Evolutionary conservation across 2,113 vertebrate species (phyloP).

Genomic region (Festucalex cinctus): DNA sequence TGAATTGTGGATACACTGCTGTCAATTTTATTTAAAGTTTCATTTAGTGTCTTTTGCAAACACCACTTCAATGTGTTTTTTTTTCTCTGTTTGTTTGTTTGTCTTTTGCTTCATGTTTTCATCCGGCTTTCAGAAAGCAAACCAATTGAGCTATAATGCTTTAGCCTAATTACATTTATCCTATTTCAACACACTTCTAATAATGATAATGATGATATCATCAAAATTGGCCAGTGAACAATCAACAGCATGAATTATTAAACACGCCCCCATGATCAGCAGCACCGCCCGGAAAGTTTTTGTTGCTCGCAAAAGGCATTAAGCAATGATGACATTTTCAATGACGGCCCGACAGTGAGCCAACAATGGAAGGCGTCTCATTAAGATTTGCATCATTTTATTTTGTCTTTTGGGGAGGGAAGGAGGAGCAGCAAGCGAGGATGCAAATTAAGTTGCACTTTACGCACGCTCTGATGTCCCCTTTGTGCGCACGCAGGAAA

Average conservation of each 20-base stretch:
- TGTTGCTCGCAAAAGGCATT: constrained; percentile 70
- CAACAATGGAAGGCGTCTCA: constrained; percentile 74
- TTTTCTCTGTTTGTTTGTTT: background rate
- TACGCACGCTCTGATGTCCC: constrained; percentile 74
- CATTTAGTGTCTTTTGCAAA: background rate
- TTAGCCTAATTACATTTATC: background rate
- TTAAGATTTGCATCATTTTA: constrained; percentile 76
- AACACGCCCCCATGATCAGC: constrained; percentile 49
- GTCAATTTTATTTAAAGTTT: background rate
- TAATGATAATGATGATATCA: background rate
- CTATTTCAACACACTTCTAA: background rate
- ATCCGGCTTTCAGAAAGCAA: no score
- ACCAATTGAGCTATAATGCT: no score
- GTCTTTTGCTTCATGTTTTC: no score
- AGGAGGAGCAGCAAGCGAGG: constrained; percentile 34
- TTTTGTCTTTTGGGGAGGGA: constrained; percentile 14
- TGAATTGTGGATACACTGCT: background rate
- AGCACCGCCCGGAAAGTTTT: constrained; percentile 58
- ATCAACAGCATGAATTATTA: constrained; percentile 73
- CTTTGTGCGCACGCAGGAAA: constrained; percentile 56
- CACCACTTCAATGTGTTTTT: background rate
- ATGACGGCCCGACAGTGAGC: constrained; percentile 42
- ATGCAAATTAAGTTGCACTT: constrained; percentile 79
- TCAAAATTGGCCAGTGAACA: background rate
- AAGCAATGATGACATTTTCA: constrained; percentile 73